Conservation (phyloP, 2,888 invertebrate species). For the Lamellibrachia columna region DNA sequence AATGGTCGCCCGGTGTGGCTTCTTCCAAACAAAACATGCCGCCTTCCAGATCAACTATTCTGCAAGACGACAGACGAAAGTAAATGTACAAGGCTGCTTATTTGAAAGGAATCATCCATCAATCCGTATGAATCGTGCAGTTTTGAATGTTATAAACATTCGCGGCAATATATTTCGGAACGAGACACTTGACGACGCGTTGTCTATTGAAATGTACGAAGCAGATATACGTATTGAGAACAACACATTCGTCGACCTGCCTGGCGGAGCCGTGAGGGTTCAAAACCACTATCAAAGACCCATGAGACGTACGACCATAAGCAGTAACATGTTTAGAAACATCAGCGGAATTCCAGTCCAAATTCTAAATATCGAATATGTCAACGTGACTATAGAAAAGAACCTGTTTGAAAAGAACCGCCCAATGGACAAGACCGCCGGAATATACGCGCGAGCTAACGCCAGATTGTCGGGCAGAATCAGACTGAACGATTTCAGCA, state of each 20-base stretch:
- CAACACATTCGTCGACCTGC: background rate
- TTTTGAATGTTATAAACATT: too few species aligned
- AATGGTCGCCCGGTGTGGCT: background rate
- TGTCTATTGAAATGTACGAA: too few species aligned
- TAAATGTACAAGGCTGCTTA: background rate
- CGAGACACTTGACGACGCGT: too few species aligned
- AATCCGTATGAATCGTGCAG: too few species aligned
- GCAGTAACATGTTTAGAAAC: slow-evolving; percentile 25
- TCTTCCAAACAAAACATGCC: background rate
- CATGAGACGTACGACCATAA: background rate
- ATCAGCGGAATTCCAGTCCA: slow-evolving; percentile 21
- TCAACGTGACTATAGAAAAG: slow-evolving; percentile 21
- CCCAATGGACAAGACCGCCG: background rate
- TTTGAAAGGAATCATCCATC: too few species aligned
- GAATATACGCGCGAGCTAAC: background rate
- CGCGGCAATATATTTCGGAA: too few species aligned
- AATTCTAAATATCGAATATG: slow-evolving; percentile 18
- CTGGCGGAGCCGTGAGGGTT: background rate
- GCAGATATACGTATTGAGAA: background rate
- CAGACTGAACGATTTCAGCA: slow-evolving; percentile 24
- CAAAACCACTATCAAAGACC: background rate
- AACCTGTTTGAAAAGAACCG: slow-evolving; percentile 25
- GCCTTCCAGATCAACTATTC: background rate
- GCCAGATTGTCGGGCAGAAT: background rate
- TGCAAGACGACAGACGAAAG: background rate